Base-by-base conservation (phyloP, 2,888 invertebrate genomes). In the Pachymerium ferrugineum region DNA sequence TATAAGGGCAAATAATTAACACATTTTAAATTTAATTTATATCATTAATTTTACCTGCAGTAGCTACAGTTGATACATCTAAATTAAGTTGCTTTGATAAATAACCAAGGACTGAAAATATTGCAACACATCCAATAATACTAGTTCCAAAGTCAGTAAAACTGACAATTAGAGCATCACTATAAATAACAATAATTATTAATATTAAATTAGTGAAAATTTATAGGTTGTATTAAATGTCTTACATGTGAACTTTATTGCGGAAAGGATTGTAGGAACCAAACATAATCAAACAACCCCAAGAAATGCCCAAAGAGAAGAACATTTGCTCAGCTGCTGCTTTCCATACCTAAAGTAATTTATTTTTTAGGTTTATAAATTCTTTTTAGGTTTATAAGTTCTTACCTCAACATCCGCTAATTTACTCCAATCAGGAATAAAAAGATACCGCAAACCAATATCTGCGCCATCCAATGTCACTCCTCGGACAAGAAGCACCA, bases 301-400 rank as follows among this genome's bases (percentile, higher is more conserved):
- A 86, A 0, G 91, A 90, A n/a, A 92, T 88, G 62, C 91, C 90
- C 75, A 92, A 89, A 0, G 92, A 92, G 83, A 91, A 92, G 83
- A 92, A 91, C 78, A 91, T 89, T 86, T 92, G 92, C 1, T 91
- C 91, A 0, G 91, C 91, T 0, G 92, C 92, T 77, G 90, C 90
- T 3, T 89, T 90, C 92, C 92, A 92, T 16, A 93, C 91, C 77
- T 86, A 70, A 28, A 77, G 67, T 5, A 74, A 74, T 73, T 8
- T 33, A 25, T 31, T 31, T 16, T 73, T 14, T 14, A 8, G n/a
- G 12, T 70, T 16, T 14, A 70, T 16, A 12, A n/a, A 33, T 16
- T 16, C 4, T 62, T n/a, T 29, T 6, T 62, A 54, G 35, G 12
- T 70, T 62, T 28, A 19, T 10, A 47, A 71, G 62, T 42, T 31